Conservation (phyloP, 2,113 vertebrate genomes). For the Talpa occidentalis region DNA sequence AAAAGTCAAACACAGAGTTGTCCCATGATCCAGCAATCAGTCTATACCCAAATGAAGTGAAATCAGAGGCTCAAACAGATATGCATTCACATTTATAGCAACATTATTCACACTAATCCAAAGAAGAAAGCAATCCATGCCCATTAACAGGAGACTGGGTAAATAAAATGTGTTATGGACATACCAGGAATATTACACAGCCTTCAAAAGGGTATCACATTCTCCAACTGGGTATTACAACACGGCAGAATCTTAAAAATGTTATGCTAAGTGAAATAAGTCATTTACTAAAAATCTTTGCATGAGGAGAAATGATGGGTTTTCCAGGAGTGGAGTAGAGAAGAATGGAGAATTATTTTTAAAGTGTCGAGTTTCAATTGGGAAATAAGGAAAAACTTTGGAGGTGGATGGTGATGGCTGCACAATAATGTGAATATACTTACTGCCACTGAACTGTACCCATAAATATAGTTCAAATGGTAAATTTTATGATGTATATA, state of each 20-base stretch:
- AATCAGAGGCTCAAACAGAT: background rate
- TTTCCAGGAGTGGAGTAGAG: background rate
- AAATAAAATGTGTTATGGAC: background rate
- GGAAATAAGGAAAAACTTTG: background rate
- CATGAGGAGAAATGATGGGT: background rate
- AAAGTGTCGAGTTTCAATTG: background rate
- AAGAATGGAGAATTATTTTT: fast-evolving
- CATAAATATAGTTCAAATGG: background rate
- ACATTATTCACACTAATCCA: background rate
- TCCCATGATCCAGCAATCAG: background rate
- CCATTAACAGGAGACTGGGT: background rate
- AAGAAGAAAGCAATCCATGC: background rate
- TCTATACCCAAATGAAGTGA: background rate
- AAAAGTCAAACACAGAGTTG: background rate
- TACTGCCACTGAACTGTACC: background rate
- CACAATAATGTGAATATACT: background rate
- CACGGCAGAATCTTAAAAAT: background rate
- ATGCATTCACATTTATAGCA: no score
- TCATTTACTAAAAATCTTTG: background rate
- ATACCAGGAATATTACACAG: no score
- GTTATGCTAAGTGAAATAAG: background rate
- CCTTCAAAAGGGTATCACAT: background rate
- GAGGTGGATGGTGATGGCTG: background rate
- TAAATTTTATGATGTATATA: background rate
- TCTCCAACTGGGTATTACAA: background rate